Evolutionary conservation across 2,113 vertebrate genomes (phyloP), one percentile per base, ranked within the genome.

Genomic region (Pipra filicauda): DNA sequence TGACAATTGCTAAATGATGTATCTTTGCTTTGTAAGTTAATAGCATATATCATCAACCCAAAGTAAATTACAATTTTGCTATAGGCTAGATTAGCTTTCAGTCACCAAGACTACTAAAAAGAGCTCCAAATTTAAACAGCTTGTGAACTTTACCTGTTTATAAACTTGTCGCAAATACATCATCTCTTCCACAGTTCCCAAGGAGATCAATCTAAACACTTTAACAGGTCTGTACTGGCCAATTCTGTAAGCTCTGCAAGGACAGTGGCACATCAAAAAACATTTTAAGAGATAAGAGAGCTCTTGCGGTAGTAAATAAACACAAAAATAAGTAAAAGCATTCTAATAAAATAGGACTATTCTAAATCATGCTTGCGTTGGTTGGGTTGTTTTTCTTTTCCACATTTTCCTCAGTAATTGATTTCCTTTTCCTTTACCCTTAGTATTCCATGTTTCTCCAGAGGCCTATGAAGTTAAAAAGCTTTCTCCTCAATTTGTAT

Each of bases 141-240:
- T 43, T 17, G 28, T 58, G 61, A 80, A 78, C 11, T 30, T 93
- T 98, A 99, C 99, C 98, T 99, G 99, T 93, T 99, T 99, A 96
- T 99, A 99, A 89, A 99, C 94, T 93, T 99, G 99, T 51, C 99
- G 98, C 92, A 99, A 98, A 88, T 99, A 99, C 96, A 99, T 99
- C 51, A 99, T 97, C 93, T 99, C 99, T 89, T 99, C 99, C 89
- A 99, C 98, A 13, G 99, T 99, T 51, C 99, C 99, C 98, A 99
- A 92, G 27, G 99, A 99, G 95, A 99, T 99, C 41, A 99, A 93
- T 70, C 99, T 97, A 64, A 99, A 98, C 18, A 99, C 99, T 93
- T 98, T 99, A 82, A 99, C 99, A 96, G 99, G 98, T 82, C 98
- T 98, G 95, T 98, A 98, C 9, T 99, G 99, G n/a, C 99, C 99